Conservation (phyloP, 2,113 vertebrate genomes). For the Chelonoidis abingdonii region DNA sequence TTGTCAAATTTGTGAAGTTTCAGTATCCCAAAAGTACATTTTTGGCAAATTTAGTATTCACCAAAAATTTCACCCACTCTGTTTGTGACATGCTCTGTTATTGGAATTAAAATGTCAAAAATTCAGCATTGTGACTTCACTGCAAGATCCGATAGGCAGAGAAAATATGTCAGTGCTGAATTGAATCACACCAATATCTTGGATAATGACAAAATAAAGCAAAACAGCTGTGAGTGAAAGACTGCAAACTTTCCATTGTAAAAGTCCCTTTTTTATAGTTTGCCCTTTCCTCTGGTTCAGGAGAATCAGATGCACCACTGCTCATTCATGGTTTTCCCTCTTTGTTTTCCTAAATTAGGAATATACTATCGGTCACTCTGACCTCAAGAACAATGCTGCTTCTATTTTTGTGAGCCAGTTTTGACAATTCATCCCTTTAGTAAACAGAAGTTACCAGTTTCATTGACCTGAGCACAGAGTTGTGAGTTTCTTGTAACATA, state of each 20-base stretch:
- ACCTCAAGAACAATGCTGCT: slow-evolving; percentile 38
- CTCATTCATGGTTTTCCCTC: not conserved
- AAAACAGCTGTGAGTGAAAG: not conserved
- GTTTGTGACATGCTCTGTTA: not conserved
- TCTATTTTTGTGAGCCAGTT: not conserved
- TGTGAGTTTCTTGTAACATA: not conserved
- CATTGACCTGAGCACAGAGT: not conserved
- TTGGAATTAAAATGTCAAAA: not conserved
- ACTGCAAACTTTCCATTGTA: not conserved
- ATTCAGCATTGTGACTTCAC: not conserved
- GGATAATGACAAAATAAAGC: not conserved
- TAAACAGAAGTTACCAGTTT: slow-evolving; percentile 40
- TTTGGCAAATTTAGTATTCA: not conserved
- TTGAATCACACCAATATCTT: not conserved
- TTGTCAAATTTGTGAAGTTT: not conserved
- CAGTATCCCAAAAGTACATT: not conserved
- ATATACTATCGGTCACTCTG: slow-evolving; percentile 47
- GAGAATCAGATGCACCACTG: not conserved
- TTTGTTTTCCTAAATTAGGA: slow-evolving; percentile 36
- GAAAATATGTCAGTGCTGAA: not conserved
- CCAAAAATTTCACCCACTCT: too few relatives aligned
- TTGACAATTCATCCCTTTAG: slow-evolving; percentile 36
- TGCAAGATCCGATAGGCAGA: not conserved
- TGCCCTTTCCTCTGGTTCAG: slow-evolving; percentile 20
- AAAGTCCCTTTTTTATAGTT: not conserved